A percentile compares a stretch with the other conserved stretches of the same genome.
phyloP scores from a whole-genome alignment of 1,140 invertebrate genomes.

The Sipha flava region DNA sequence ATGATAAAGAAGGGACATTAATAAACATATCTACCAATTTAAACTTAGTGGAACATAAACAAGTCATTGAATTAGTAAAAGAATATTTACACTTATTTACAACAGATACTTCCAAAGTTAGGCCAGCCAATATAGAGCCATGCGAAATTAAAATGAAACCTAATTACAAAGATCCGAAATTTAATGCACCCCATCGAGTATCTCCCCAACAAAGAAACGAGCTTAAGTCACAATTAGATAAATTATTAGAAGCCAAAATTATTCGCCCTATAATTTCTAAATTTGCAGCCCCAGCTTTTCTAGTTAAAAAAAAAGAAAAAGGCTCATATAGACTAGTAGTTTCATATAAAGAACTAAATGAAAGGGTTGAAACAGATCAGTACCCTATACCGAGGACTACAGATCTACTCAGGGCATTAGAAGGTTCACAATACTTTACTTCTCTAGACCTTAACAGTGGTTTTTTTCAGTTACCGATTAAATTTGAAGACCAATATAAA shows the following conservation, averaged over 20 bases:
- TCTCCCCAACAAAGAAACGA: background rate
- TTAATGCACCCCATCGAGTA: background rate
- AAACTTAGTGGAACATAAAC: background rate
- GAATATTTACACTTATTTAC: background rate
- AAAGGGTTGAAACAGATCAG: conserved; percentile 39
- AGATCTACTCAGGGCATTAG: conserved; percentile 44
- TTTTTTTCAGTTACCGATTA: conserved; percentile 47
- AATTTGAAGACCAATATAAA: conserved; percentile 36
- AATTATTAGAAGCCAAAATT: background rate
- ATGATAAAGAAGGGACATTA: background rate
- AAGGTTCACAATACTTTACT: conserved; percentile 43
- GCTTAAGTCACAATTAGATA: background rate
- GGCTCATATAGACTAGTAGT: conserved; percentile 36
- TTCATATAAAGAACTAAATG: conserved; percentile 39
- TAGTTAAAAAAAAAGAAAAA: conserved; percentile 28
- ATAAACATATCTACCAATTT: background rate
- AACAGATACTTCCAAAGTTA: background rate
- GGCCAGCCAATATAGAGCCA: background rate
- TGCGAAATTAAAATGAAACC: background rate
- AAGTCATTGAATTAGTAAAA: background rate
- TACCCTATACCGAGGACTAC: conserved; percentile 47
- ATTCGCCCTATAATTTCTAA: background rate
- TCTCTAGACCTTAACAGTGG: conserved; percentile 47
- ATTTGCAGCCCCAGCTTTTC: background rate
- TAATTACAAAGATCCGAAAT: background rate